phyloP scores from a whole-genome alignment of 2,113 vertebrate species.

The Oncorhynchus gorbuscha region DNA sequence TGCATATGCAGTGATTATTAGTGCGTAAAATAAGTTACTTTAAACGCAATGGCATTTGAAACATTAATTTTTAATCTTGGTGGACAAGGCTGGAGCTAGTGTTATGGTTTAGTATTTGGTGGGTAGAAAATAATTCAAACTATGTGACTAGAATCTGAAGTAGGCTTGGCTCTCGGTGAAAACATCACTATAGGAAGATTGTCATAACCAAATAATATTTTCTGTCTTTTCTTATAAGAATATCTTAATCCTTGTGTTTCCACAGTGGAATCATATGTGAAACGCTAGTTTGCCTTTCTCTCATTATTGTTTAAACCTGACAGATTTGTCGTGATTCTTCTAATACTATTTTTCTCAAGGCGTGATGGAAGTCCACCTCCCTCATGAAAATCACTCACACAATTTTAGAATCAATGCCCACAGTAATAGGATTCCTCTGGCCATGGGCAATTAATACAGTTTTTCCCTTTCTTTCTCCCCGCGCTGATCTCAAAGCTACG shows the following conservation, averaged over 20 bases:
- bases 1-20: neutral
- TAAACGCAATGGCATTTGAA: neutral
- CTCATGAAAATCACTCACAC: slow-evolving; percentile 91
- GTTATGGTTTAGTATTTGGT: too few relatives aligned
- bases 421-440: slow-evolving; percentile 98
- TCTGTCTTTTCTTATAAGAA: neutral
- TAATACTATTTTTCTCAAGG: slow-evolving; percentile 61
- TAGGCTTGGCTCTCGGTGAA: neutral
- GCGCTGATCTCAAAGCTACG: slow-evolving; percentile 94
- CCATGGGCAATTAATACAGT: slow-evolving; percentile 99
- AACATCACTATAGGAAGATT: neutral
- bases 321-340: slow-evolving; percentile 59
- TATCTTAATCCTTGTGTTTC: neutral
- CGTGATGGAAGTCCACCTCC: slow-evolving; percentile 57
- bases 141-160: neutral
- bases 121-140: too few relatives aligned
- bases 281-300: slow-evolving; percentile 45
- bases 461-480: slow-evolving; percentile 65
- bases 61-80: neutral
- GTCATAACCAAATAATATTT: neutral
- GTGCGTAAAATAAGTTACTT: neutral
- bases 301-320: slow-evolving; percentile 29
- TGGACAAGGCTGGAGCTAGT: neutral
- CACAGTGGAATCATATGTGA: slow-evolving; percentile 41
- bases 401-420: slow-evolving; percentile 99